phyloP scores from a whole-genome alignment of 2,113 vertebrate species.

The Lutjanus erythropterus region DNA sequence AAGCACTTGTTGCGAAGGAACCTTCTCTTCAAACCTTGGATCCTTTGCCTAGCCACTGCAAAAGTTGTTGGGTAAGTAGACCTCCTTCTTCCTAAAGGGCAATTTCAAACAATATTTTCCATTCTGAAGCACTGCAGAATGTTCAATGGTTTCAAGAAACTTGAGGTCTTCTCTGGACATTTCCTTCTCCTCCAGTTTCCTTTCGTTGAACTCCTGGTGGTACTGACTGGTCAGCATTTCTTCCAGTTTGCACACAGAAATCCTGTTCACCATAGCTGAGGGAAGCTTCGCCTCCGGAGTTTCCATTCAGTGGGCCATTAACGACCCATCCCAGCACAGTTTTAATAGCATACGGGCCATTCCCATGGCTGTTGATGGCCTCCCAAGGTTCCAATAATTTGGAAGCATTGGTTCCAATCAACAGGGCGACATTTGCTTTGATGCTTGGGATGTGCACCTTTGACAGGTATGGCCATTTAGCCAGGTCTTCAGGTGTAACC shows the following conservation, averaged over 20 bases:
- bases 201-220: background rate
- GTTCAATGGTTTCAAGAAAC: background rate
- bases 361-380: background rate
- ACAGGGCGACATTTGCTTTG: background rate
- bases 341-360: background rate
- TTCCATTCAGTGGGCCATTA: background rate
- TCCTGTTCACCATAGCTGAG: background rate
- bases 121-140: background rate
- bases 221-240: background rate
- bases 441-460: too few relatives aligned
- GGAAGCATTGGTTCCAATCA: background rate
- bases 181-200: background rate
- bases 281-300: background rate
- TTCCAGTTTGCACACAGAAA: background rate
- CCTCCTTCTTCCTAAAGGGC: too few relatives aligned
- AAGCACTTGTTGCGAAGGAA: background rate
- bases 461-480: too few relatives aligned
- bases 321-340: background rate
- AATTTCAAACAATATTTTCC: background rate
- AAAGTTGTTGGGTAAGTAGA: background rate
- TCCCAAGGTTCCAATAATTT: background rate
- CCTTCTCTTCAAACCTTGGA: background rate
- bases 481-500: too few relatives aligned
- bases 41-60: background rate
- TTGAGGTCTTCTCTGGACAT: background rate